Base-by-base conservation (phyloP, 2,888 invertebrate species). In the Drosophila bunnanda region DNA sequence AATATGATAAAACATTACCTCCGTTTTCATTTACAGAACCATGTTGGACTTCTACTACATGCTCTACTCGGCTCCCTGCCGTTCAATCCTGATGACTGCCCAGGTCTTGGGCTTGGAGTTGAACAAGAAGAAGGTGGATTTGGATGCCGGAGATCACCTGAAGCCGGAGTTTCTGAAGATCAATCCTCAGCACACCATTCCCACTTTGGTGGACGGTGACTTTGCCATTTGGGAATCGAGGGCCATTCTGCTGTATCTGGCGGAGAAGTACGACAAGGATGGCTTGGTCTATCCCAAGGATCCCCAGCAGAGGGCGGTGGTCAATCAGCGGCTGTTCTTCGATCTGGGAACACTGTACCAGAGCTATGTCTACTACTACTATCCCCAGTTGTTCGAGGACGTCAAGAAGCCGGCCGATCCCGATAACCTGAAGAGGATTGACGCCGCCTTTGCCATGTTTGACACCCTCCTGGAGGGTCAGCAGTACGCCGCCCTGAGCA, bases 141-240 rank as follows among this genome's bases (percentile, higher is more conserved):
- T 95, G 25, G 93, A 93, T 93, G 93, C 92, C 50, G 94, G 94
- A 0, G 95, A 95, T 76, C 95, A 96, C 25, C 80, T 95, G 52
- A 95, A 93, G 34, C 95, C 95, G 0, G 96, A 95, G 82, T 96
- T 93, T 82, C 4, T 95, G 20, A 95, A 95, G 93, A 91, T 96
- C n/a, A 97, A 96, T 91, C 96, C 96, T 0, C 96, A 97, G 92
- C 97, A 97, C 90, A 95, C 95, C 28, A 94, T 97, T 65, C 97
- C 97, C 2, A 96, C 96, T 0, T 91, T 98, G 46, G 95, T 96
- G 56, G 97, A 97, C 91, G 95, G 96, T 80, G 97, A 96, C 0
- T 95, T 97, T 89, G 92, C 94, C 25, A 90, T 98, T 60, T 96
- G 95, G 94, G 97, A 97, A 93, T 97, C 97, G 43, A 95, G 96